phyloP scores from a whole-genome alignment of 1,140 invertebrate species.

The Dinothrombium tinctorium region DNA sequence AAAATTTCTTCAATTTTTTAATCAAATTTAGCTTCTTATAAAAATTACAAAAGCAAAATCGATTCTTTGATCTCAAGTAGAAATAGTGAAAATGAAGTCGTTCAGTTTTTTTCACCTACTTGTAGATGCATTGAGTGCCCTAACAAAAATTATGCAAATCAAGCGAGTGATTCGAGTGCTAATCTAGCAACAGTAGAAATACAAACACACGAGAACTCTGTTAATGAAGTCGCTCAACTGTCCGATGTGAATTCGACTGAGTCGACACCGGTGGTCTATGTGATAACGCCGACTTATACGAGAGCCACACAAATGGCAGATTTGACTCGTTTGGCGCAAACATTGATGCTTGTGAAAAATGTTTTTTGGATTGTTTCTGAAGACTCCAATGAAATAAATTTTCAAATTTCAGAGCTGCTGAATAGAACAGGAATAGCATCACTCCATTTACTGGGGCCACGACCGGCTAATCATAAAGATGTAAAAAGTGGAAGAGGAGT shows the following conservation, averaged over 20 bases:
- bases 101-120: too few species aligned
- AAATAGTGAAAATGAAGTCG: too few species aligned
- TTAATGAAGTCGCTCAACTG: too few species aligned
- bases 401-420: constrained; percentile 36
- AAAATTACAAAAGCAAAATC: too few species aligned
- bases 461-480: constrained; percentile 34
- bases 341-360: constrained; percentile 57
- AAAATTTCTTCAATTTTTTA: too few species aligned
- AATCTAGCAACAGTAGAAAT: not conserved
- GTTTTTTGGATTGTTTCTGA: constrained; percentile 79
- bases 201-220: not conserved
- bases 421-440: constrained; percentile 36
- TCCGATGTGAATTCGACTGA: too few species aligned
- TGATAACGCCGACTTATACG: constrained; percentile 70
- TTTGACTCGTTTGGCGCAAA: constrained; percentile 61
- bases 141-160: not conserved
- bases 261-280: constrained; percentile 29
- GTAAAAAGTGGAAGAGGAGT: constrained; percentile 41
- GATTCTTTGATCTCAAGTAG: too few species aligned
- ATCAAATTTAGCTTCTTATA: too few species aligned
- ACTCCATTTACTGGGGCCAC: constrained; percentile 46
- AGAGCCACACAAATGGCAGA: constrained; percentile 73
- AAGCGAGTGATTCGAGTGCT: too few species aligned
- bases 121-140: too few species aligned
- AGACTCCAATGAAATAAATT: constrained; percentile 36